Evolutionary conservation across 2,888 invertebrate species (phyloP), one percentile per base, ranked within the genome.

Genomic region (Ophion ellenae): DNA sequence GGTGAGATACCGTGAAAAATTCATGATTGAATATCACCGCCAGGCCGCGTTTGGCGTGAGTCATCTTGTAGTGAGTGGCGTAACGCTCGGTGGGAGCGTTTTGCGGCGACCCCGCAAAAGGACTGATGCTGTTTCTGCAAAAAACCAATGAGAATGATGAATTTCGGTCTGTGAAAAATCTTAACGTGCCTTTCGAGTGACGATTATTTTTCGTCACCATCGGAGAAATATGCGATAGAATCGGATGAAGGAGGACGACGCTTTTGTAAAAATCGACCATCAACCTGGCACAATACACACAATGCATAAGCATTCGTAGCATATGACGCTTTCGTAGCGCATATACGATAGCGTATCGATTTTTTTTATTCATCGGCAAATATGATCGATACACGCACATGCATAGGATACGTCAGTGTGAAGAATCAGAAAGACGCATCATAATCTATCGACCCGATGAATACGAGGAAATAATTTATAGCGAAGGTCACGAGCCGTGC

Each of bases 21-120:
- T 97, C 97, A 93, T 99, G 98, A 93, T 99, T 99, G 91, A 99
- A 98, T 91, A 99, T 97, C 20, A 98, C 93, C 4, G 98, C 98
- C 88, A 96, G 94, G 4, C 99, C 99, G 81, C 98, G 96, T 86
- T 96, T 95, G 88, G 96, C 95, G 93, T 98, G 97, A 90, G 96
- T 96, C 98, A 99, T 99, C 89, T 97, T 97, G 93, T 99, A 99
- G 92, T 97, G 96, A 0, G 95, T 95, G 0, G 97, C 96, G 93
- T 97, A 96, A 87, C 96, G 96, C 80, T 96, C 95, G 11, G 94
- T 94, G 73, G 94, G 92, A 74, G 94, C 92, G 20, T 88, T 90
- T 80, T 90, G 92, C 40, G 92, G 53, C 40, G 90, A 87, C 74
- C 89, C 88, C 61, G 86, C 81, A 59, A 89, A 88, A n/a, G 92